phyloP scores from a whole-genome alignment of 2,888 invertebrate genomes.

The Drosophila gaucha region DNA sequence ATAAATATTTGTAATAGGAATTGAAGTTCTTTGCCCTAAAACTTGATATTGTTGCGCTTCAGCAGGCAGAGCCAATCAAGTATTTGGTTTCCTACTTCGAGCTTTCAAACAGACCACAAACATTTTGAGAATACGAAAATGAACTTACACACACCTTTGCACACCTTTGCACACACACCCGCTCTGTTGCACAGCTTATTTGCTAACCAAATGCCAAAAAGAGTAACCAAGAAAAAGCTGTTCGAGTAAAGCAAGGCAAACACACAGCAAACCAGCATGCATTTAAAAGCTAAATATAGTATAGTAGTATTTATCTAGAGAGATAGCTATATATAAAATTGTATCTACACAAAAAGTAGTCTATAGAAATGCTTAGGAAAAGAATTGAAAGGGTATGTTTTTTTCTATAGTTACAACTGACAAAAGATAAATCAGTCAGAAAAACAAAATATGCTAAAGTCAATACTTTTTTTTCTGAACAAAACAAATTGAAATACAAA shows the following conservation, averaged over 20 bases:
- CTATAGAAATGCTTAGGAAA: constrained; percentile 7
- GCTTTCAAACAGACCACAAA: constrained; percentile 22
- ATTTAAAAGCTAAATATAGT: constrained; percentile 24
- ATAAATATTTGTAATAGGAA: not conserved
- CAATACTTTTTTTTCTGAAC: constrained; percentile 30
- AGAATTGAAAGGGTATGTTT: constrained; percentile 12
- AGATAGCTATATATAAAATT: not conserved
- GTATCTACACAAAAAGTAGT: constrained; percentile 5
- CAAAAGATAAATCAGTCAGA: constrained; percentile 17
- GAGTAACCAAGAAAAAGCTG: constrained; percentile 2
- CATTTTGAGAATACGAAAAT: constrained; percentile 4
- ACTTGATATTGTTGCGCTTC: not conserved
- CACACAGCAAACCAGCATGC: constrained; percentile 48
- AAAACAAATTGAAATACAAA: constrained; percentile 40
- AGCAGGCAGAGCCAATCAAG: constrained; percentile 4
- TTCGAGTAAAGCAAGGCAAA: constrained; percentile 46
- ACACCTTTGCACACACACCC: not conserved
- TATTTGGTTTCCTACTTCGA: not conserved
- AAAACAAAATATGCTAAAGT: constrained; percentile 28
- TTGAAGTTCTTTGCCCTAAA: not conserved
- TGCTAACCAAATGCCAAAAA: constrained; percentile 43
- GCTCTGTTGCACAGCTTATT: constrained; percentile 16
- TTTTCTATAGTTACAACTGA: constrained; percentile 8
- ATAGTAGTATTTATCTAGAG: constrained; percentile 3
- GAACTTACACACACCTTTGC: not conserved